A percentile compares a stretch with the other conserved stretches of the same genome.
Evolutionary conservation across 30 jellyfish, hydroid and myxozoan genomes (phyloP).

Genomic region (Mastigias papua): DNA sequence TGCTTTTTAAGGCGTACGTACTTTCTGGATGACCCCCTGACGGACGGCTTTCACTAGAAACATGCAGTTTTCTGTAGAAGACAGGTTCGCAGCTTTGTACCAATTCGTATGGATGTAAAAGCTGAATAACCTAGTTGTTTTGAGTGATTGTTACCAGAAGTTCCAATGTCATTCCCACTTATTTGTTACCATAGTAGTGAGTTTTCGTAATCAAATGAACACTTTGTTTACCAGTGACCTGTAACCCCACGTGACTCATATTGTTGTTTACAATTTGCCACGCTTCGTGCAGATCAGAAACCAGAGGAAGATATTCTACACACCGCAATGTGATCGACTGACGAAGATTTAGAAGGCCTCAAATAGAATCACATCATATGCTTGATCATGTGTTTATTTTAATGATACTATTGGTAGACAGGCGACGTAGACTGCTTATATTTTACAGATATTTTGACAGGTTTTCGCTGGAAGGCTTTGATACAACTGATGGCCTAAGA

Average conservation of each 20-base stretch:
- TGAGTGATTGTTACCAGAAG: not conserved
- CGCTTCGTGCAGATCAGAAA: not conserved
- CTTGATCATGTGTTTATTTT: too few relatives aligned
- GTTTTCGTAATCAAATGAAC: not conserved
- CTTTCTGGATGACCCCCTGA: too few relatives aligned
- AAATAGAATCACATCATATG: too few relatives aligned
- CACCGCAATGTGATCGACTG: not conserved
- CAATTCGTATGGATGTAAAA: too few relatives aligned
- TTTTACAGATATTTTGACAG: not conserved
- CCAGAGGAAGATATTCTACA: not conserved
- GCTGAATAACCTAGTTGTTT: not conserved
- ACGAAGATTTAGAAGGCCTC: not conserved
- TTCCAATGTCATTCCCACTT: not conserved
- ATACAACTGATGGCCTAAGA: not conserved
- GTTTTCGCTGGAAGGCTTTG: not conserved
- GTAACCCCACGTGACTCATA: not conserved
- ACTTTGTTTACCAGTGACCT: not conserved
- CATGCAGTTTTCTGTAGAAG: too few relatives aligned
- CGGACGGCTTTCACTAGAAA: too few relatives aligned
- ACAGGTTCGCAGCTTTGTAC: too few relatives aligned
- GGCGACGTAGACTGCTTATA: too few relatives aligned
- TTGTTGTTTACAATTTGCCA: conserved; percentile 23
- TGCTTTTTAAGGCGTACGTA: too few relatives aligned
- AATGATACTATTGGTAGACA: too few relatives aligned
- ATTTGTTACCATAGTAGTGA: not conserved